phyloP scores from a whole-genome alignment of 2,888 invertebrate species.

The Catocala fraxini region DNA sequence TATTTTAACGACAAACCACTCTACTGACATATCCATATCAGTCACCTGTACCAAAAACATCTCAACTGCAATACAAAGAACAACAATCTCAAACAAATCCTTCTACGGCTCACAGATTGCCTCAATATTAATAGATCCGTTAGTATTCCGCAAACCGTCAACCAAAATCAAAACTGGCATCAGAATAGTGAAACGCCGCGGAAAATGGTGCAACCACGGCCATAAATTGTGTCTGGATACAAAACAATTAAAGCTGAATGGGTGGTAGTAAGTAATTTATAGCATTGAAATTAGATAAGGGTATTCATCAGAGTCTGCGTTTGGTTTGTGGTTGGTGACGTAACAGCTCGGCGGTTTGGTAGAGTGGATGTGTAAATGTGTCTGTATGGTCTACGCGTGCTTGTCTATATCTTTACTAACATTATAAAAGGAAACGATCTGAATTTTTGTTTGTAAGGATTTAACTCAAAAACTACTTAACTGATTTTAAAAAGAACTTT shows the following conservation, averaged over 20 bases:
- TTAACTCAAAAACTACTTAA: too few relatives aligned
- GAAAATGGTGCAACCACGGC: slow-evolving; percentile 54
- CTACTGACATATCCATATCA: too few relatives aligned
- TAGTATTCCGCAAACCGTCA: slow-evolving; percentile 15
- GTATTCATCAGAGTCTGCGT: slow-evolving; percentile 60
- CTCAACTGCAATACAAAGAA: too few relatives aligned
- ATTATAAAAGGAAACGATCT: too few relatives aligned
- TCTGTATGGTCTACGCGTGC: neutral
- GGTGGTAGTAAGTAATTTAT: slow-evolving; percentile 74
- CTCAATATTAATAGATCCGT: slow-evolving; percentile 16
- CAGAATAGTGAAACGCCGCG: slow-evolving; percentile 39
- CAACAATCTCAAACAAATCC: too few relatives aligned
- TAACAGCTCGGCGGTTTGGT: slow-evolving; percentile 11
- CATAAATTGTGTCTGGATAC: slow-evolving; percentile 69
- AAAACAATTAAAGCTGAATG: slow-evolving; percentile 68
- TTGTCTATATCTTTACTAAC: too few relatives aligned
- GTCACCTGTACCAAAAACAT: too few relatives aligned
- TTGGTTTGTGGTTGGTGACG: slow-evolving; percentile 39
- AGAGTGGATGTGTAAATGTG: neutral
- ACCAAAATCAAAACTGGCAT: slow-evolving; percentile 35
- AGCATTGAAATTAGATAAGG: slow-evolving; percentile 70
- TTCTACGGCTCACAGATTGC: too few relatives aligned
- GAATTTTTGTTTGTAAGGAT: too few relatives aligned
- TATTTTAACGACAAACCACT: too few relatives aligned
- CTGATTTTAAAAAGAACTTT: too few relatives aligned